Base-by-base conservation (phyloP, 2,888 invertebrate species). In the Salticus scenicus region DNA sequence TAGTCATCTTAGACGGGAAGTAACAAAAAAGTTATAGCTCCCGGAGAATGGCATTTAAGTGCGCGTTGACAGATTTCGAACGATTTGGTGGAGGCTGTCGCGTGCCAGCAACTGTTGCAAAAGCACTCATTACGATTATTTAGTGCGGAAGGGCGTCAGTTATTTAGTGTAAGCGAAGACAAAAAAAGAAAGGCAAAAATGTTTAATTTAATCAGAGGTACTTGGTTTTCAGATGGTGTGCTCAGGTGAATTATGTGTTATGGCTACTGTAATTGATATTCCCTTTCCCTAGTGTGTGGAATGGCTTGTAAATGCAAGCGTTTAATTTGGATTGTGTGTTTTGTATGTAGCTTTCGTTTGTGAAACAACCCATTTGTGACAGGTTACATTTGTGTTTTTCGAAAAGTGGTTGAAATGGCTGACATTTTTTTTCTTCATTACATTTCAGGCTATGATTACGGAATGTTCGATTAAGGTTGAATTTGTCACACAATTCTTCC, bases 41-140 rank as follows among this genome's bases (percentile, higher is more conserved):
- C 57, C 57, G 57, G 57, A 24, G 57, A 57, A 57, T 24, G 20
- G 17, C 20, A 24, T 57, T 24, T 57, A 57, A 57, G 57, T 57
- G 57, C 57, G 20, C 57, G 57, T 57, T 57, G 57, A 57, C 57
- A 57, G 57, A 57, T 57, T 57, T 57, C 57, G 57, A 57, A 57
- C 57, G 57, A 57, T 57, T 57, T 1, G 24, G 2, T 1, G 57
- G 57, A 24, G 20, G 1, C 12, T 20, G 57, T 57, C 17, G 57
- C 57, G 57, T 57, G 57, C 57, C 5, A 24, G 57, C 20, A 24
- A 24, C 57, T 57, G 57, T 57, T 57, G 57, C 57, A n/a, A 57
- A 47, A 57, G 57, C 5, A 57, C 57, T 57, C 57, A 57, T 57
- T 57, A 57, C 57, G 5, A 5, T 57, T 57, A 57, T 57, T 57